Evolutionary conservation across 2,797 vertebrate species (phyloP).

Genomic region (Eidolon dupreanum): DNA sequence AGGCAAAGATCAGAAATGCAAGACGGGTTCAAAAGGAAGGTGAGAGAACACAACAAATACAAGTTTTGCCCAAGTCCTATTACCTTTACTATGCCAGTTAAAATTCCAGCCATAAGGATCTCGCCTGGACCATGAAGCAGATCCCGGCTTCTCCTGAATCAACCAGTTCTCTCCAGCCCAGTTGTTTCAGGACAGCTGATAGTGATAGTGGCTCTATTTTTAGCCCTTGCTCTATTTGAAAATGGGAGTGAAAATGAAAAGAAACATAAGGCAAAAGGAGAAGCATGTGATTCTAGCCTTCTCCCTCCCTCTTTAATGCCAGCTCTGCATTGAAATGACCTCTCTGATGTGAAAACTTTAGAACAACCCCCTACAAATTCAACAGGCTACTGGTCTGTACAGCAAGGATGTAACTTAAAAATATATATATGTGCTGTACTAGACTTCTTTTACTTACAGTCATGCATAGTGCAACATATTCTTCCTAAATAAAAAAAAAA

Average conservation of each 20-base stretch:
- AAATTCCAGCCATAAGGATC: neutral
- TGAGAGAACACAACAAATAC: neutral
- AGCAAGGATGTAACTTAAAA: neutral
- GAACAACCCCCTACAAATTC: neutral
- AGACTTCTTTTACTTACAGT: neutral
- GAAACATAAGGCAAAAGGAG: neutral
- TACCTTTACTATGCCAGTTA: neutral
- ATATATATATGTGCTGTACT: neutral
- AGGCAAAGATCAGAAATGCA: neutral
- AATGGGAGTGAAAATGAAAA: neutral
- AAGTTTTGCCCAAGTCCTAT: neutral
- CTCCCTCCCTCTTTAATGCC: neutral
- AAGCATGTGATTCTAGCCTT: neutral
- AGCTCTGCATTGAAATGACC: neutral
- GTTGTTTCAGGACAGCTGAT: neutral
- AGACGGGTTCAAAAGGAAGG: neutral
- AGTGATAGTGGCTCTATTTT: neutral
- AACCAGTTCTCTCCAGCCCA: neutral
- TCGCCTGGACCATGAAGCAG: neutral
- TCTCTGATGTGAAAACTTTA: neutral
- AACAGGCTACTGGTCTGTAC: neutral
- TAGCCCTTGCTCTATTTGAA: neutral
- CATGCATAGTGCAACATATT: neutral
- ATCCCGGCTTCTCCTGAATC: neutral
- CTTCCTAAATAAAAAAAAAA: neutral